phyloP scores from a whole-genome alignment of 2,888 invertebrate species.

The Pollenia griseotomentosa region DNA sequence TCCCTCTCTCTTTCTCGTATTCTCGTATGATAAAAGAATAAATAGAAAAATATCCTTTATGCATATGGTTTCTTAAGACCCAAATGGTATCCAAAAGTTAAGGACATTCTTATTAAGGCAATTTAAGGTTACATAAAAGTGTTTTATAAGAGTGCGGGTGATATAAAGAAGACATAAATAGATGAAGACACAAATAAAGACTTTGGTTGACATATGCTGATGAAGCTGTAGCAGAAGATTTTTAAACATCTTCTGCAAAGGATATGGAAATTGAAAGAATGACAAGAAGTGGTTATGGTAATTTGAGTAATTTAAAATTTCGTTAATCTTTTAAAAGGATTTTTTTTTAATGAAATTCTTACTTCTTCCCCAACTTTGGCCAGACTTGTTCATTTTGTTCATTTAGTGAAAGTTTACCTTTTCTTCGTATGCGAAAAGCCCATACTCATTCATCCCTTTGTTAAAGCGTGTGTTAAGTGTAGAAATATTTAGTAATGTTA shows the following conservation, averaged over 20 bases:
- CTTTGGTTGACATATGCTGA: conserved; percentile 6
- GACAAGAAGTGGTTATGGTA: conserved; percentile 44
- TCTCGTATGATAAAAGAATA: conserved; percentile 40
- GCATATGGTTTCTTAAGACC: conserved; percentile 56
- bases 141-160: not conserved
- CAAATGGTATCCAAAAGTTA: conserved; percentile 49
- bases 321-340: conserved; percentile 65
- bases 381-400: not conserved
- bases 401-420: not conserved
- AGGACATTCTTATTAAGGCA: conserved; percentile 40
- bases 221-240: not conserved
- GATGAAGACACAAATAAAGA: conserved; percentile 14
- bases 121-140: conserved; percentile 25
- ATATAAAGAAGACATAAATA: not conserved
- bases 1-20: not conserved
- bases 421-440: not conserved
- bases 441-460: not conserved
- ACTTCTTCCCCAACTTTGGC: conserved; percentile 34
- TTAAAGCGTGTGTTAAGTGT: not conserved
- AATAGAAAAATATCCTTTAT: conserved; percentile 41
- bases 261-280: not conserved
- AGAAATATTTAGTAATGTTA: conserved; percentile 37
- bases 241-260: too few relatives aligned
- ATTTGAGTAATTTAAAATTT: conserved; percentile 58
- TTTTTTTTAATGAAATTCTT: conserved; percentile 55